A percentile compares a stretch with the other conserved stretches of the same genome.
Conservation (phyloP, 2,113 vertebrate genomes). For the Erpornis zantholeuca region DNA sequence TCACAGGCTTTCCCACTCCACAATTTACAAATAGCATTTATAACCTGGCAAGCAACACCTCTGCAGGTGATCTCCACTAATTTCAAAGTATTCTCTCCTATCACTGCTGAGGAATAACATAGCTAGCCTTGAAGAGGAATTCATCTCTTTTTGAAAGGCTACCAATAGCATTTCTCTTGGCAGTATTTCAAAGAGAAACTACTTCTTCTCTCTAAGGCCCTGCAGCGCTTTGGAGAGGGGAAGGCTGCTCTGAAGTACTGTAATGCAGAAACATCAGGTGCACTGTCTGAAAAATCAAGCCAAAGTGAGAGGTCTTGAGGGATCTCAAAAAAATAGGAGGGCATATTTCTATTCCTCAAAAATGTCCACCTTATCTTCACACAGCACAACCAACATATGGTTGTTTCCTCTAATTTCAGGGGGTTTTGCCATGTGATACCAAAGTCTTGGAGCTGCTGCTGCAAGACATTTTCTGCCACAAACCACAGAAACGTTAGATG, state of each 20-base stretch:
- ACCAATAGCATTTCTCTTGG: not conserved
- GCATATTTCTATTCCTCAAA: not conserved
- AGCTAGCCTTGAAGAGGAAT: not conserved
- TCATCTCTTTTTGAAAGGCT: not conserved
- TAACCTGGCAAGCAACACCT: not conserved
- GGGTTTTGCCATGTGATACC: not conserved
- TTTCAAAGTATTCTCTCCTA: not conserved
- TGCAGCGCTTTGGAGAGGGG: not conserved
- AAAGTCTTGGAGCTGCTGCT: not conserved
- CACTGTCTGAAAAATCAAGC: not conserved
- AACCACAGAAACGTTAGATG: not conserved
- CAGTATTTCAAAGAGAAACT: constrained; percentile 12
- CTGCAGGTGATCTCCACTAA: not conserved
- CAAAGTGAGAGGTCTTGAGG: not conserved
- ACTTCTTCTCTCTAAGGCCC: not conserved
- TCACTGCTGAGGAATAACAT: not conserved
- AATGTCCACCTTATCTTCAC: not conserved
- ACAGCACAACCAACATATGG: not conserved
- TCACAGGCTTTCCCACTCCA: not conserved
- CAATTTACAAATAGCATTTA: not conserved
- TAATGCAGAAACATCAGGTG: not conserved
- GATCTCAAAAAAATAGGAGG: not conserved
- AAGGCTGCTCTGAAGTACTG: not conserved
- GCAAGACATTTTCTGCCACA: not conserved
- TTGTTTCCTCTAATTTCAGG: not conserved